A percentile compares a stretch with the other conserved stretches of the same genome.
phyloP scores from a whole-genome alignment of 2,797 vertebrate genomes.

The Pygocentrus nattereri region DNA sequence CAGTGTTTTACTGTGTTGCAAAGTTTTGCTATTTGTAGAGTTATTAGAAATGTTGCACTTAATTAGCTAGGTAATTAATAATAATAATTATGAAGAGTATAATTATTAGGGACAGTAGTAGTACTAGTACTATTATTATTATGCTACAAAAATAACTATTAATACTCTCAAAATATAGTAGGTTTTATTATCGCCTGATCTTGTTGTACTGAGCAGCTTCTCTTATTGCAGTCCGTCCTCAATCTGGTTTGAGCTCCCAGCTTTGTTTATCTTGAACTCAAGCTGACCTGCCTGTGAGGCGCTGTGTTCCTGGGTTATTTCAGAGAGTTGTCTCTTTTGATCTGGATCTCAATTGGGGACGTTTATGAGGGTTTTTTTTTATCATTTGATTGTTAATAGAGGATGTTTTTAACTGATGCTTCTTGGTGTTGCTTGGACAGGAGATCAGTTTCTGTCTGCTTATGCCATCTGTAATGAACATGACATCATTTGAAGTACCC shows the following conservation, averaged over 20 bases:
- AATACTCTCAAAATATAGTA: not conserved
- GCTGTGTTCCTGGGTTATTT: conserved; percentile 40
- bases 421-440: conserved; percentile 3
- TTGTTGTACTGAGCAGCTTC: conserved; percentile 5
- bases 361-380: conserved; percentile 17
- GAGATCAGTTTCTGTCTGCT: not conserved
- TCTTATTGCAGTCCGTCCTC: conserved; percentile 23
- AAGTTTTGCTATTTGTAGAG: too few species aligned
- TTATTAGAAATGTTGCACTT: too few species aligned
- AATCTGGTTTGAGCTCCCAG: conserved; percentile 25
- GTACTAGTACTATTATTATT: not conserved
- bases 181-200: not conserved
- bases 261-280: conserved; percentile 42
- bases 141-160: not conserved
- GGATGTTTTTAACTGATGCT: conserved; percentile 27
- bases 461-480: conserved; percentile 7
- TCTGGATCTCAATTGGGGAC: conserved; percentile 19
- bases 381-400: conserved; percentile 19
- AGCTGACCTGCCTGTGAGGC: conserved; percentile 37
- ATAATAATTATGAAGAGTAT: too few species aligned
- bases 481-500: conserved; percentile 2
- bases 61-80: too few species aligned
- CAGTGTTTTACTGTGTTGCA: too few species aligned
- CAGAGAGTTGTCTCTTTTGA: conserved; percentile 31
- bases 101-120: not conserved